Base-by-base conservation (phyloP, 2,888 invertebrate species). In the Andrena dorsata region DNA sequence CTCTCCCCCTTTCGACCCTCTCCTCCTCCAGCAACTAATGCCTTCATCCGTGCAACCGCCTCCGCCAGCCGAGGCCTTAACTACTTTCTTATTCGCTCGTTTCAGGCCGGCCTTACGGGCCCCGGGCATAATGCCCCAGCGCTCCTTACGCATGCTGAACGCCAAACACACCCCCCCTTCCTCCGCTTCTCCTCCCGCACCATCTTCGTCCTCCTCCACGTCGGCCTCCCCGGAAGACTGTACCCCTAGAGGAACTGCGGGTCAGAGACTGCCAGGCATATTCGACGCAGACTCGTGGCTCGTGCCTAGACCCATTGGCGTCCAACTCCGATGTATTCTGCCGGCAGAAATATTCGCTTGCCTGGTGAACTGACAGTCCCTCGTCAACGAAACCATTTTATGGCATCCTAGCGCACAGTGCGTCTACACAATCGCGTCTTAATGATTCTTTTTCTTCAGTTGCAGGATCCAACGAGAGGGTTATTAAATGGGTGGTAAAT, bases 291-390 rank as follows among this genome's bases (percentile, higher is more conserved):
- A 90, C 91, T 86, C 88, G 90, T 92, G 92, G 92, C 93, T 93
- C 93, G 93, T 93, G 93, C 92, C 93, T 91, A 92, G 91, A 92
- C 90, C 84, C 92, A 92, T 90, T 90, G 91, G 91, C 92, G 92
- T 91, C 92, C 80, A 83, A 84, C 88, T 86, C 75, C 7, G 47
- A 16, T 70, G 26, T 81, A 81, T 71, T 49, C 56, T 20, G 2
- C 41, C 13, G 1, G 0, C 13, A 4, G 20, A 5, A 51, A 76
- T 70, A 66, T 76, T 51, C 49, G 5, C 8, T 56, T 53, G 63
- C 49, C 7, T 0, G 7, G 4, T 8, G 20, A 26, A 26, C 8
- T 56, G 10, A 13, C 5, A 23, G 10, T 56, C 23, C 10, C 23
- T 20, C 10, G 3, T 26, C 10, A 1, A 20, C 23, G 4, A 23